These are phyloP conservation scores for Daubentonia madagascariensis DNA, from an alignment of 2,113 vertebrate genomes.

Conservation along the genomic window DNA sequence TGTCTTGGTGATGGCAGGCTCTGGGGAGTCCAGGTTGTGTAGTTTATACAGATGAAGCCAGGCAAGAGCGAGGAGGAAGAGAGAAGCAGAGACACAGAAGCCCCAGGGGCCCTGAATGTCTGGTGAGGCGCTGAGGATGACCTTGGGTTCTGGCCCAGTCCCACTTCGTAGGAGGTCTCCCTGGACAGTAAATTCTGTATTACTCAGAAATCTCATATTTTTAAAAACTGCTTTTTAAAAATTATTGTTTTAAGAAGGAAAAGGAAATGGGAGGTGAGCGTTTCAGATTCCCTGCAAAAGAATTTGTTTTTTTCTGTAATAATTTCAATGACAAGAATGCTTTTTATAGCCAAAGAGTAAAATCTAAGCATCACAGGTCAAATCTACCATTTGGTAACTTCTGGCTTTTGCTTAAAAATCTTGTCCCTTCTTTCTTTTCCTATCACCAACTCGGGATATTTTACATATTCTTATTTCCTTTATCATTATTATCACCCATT, in stretches of 20 bases:
- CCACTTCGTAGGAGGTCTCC: background rate
- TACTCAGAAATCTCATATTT: background rate
- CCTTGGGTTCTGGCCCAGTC: background rate
- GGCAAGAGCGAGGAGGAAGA: background rate
- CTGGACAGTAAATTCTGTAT: background rate
- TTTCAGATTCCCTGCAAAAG: background rate
- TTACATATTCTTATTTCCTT: background rate
- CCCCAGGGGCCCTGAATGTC: accelerated
- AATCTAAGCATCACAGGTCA: background rate
- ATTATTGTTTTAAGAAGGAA: background rate
- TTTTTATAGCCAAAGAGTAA: background rate
- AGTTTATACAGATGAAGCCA: background rate
- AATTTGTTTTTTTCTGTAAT: background rate
- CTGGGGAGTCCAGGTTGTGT: background rate
- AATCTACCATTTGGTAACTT: background rate
- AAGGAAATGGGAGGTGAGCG: background rate
- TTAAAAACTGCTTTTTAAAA: background rate
- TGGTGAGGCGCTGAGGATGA: background rate
- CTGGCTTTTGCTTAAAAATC: background rate
- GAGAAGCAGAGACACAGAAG: background rate
- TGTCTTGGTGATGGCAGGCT: background rate
- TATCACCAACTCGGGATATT: background rate
- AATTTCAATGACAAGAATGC: background rate
- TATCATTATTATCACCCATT: background rate
- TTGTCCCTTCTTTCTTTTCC: background rate